phyloP scores from a whole-genome alignment of 2,888 invertebrate genomes.

The Drosophila siamana region DNA sequence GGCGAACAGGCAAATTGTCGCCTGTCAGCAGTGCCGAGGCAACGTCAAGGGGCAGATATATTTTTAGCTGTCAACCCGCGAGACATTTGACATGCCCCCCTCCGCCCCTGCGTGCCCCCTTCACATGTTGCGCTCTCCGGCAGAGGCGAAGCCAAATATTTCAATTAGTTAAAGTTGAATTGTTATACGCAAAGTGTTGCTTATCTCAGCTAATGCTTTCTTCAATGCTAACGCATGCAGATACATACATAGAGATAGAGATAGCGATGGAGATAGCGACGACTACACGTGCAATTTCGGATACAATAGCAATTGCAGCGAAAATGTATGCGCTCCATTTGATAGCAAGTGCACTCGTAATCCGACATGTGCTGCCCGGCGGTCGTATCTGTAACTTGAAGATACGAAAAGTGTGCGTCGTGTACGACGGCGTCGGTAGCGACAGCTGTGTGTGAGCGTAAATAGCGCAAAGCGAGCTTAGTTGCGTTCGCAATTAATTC shows the following conservation, averaged over 20 bases:
- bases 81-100: slow-evolving; percentile 68
- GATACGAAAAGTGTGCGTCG: slow-evolving; percentile 38
- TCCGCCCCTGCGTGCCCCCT: not conserved
- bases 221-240: slow-evolving; percentile 51
- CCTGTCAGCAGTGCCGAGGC: slow-evolving; percentile 52
- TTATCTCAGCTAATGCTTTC: slow-evolving; percentile 52
- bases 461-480: slow-evolving; percentile 77
- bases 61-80: slow-evolving; percentile 71
- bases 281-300: not conserved
- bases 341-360: slow-evolving; percentile 60
- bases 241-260: slow-evolving; percentile 17
- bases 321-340: slow-evolving; percentile 65
- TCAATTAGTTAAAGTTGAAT: slow-evolving; percentile 73
- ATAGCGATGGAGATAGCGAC: slow-evolving; percentile 6
- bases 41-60: slow-evolving; percentile 54
- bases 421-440: too few relatives aligned
- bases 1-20: slow-evolving; percentile 67
- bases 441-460: slow-evolving; percentile 52
- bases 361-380: slow-evolving; percentile 36
- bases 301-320: slow-evolving; percentile 4
- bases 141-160: slow-evolving; percentile 42
- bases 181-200: slow-evolving; percentile 31
- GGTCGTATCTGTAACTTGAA: slow-evolving; percentile 21
- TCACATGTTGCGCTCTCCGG: not conserved
- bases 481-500: slow-evolving; percentile 79